These are phyloP conservation scores for Papilio dardanus DNA, from an alignment of 1,140 invertebrate species.

Conservation along the genomic window DNA sequence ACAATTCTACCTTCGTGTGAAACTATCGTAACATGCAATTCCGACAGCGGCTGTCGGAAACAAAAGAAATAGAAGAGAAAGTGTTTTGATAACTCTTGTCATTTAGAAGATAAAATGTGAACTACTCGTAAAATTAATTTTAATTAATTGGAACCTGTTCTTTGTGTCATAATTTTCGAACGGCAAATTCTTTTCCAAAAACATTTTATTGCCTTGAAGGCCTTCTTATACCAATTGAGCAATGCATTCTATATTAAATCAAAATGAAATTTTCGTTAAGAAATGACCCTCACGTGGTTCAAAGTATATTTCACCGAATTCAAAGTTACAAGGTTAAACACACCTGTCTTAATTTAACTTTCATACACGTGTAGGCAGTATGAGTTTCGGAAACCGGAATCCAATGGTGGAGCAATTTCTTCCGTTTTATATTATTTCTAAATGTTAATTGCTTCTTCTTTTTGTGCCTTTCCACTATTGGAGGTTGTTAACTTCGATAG, in stretches of 20 bases:
- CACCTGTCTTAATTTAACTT: not conserved
- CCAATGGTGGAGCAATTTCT: too few species aligned
- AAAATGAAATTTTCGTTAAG: not conserved
- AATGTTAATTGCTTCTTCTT: too few species aligned
- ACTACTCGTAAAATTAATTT: not conserved
- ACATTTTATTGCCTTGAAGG: not conserved
- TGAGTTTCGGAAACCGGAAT: too few species aligned
- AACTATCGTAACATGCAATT: too few species aligned
- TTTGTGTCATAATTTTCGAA: not conserved
- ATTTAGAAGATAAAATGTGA: not conserved
- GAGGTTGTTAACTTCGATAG: too few species aligned
- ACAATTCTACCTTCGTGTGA: too few species aligned
- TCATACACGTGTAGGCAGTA: too few species aligned
- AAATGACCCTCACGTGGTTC: not conserved
- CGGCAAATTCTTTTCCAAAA: not conserved
- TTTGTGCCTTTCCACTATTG: too few species aligned
- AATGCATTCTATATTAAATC: not conserved
- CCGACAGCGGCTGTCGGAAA: conserved; percentile 1
- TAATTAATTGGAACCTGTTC: not conserved
- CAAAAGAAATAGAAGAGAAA: not conserved
- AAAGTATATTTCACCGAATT: not conserved
- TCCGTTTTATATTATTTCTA: too few species aligned
- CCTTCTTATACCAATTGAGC: not conserved
- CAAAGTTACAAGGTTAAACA: not conserved
- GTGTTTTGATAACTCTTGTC: not conserved